These are phyloP conservation scores for Dinomys branickii DNA, from an alignment of 2,113 vertebrate genomes.

Conservation along the genomic window DNA sequence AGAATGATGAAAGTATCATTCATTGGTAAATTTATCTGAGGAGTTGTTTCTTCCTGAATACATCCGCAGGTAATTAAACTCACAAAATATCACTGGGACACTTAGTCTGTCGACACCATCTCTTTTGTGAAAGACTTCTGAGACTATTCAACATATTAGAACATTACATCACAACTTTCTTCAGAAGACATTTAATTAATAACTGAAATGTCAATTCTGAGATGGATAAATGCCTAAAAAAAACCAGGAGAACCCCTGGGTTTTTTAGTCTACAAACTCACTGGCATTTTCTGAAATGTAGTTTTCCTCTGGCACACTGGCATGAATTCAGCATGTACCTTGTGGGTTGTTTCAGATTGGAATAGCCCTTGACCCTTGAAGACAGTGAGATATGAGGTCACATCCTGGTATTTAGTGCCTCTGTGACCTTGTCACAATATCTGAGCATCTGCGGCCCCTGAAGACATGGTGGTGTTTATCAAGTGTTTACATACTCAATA, in stretches of 20 bases:
- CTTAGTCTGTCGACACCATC: background rate
- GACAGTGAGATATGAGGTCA: background rate
- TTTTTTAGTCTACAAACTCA: background rate
- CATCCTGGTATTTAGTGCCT: background rate
- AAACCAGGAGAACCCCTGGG: background rate
- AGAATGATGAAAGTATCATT: background rate
- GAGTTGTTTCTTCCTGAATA: background rate
- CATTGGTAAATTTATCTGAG: background rate
- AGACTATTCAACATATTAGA: background rate
- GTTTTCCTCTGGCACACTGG: background rate
- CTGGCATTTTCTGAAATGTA: background rate
- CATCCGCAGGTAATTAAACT: background rate
- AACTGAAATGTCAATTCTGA: background rate
- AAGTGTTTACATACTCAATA: background rate
- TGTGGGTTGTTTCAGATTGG: background rate
- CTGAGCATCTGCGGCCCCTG: background rate
- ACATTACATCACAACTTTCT: background rate
- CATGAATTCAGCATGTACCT: background rate
- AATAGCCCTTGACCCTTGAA: background rate
- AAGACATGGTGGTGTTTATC: background rate
- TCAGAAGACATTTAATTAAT: constrained; percentile 27
- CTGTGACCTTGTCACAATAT: background rate
- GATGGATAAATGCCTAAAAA: background rate
- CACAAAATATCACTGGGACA: constrained; percentile 4
- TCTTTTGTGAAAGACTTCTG: background rate